Base-by-base conservation (phyloP, 1,140 invertebrate species). In the Liolophura sinensis region DNA sequence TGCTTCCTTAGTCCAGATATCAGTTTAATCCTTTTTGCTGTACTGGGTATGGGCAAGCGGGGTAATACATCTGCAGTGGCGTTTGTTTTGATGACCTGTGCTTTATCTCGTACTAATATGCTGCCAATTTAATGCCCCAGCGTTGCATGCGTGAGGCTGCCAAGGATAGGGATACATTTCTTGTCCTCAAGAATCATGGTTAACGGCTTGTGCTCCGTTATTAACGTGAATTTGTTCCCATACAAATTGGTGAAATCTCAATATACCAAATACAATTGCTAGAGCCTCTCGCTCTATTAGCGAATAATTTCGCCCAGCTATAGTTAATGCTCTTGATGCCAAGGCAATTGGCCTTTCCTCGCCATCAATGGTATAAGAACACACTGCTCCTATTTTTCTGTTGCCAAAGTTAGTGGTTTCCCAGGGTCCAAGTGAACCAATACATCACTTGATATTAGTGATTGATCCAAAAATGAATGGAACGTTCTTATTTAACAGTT, bases 271-370 rank as follows among this genome's bases (percentile, higher is more conserved):
- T 70, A 87, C 64, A 7, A 86, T 76, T 55, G 78, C 79, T 52
- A 82, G 68, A 15, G 78, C 68, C 71, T 87, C 84, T 62, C 84
- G 86, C 69, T 88, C 85, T 25, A 86, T 86, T 71, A 82, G 79
- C 11, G 81, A 66, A 68, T 82, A 87, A 31, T 78, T 78, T 57
- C 66, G 50, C 68, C 86, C 76, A 46, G 79, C 68, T n/a, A 69
- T 59, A 11, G 73, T 81, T 24, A 87, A 69, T n/a, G 68, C 68
- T 67, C 78, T 60, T 24, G 73, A 81, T 1, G 80, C 78, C 76
- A 77, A 86, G 20, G 69, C 71, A 16, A 86, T 72, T 4, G 83
- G 80, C 57, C 78, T 66, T 27, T 72, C 54, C 24, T 25, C 24
- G 1, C 56, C 67, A 57, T 72, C 55, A 1, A 66, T 62, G 11